phyloP scores from a whole-genome alignment of 1,140 invertebrate species.

The Nomia melanderi region DNA sequence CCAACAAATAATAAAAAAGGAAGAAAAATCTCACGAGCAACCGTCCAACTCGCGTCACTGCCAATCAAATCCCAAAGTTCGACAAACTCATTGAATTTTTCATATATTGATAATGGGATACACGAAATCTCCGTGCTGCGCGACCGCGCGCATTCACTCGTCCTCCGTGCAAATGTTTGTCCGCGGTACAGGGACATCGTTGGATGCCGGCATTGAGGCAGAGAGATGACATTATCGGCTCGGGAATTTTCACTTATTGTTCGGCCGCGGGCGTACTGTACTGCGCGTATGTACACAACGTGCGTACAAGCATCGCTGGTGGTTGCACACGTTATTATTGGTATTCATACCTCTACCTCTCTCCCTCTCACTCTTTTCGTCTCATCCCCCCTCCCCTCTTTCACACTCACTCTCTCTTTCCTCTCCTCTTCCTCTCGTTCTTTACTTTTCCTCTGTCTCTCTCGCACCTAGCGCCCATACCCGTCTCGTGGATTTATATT shows the following conservation, averaged over 20 bases:
- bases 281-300: not conserved
- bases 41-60: not conserved
- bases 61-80: not conserved
- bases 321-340: constrained; percentile 27
- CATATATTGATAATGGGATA: not conserved
- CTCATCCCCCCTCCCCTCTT: too few species aligned
- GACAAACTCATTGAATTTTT: not conserved
- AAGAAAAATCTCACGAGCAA: too few species aligned
- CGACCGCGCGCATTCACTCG: not conserved
- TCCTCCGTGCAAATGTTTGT: constrained; percentile 7
- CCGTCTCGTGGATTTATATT: constrained; percentile 28
- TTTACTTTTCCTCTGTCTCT: too few species aligned
- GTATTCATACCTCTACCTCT: constrained; percentile 13
- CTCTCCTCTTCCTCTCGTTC: too few species aligned
- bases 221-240: constrained; percentile 40
- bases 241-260: constrained; percentile 54
- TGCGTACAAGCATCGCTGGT: constrained; percentile 4
- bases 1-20: too few species aligned
- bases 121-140: constrained; percentile 13
- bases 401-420: too few species aligned
- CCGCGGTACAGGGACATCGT: not conserved
- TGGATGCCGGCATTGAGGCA: constrained; percentile 15
- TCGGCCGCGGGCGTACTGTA: not conserved
- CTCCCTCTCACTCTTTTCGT: too few species aligned
- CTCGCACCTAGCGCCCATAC: too few species aligned